These are phyloP conservation scores for Aphelenchoides fujianensis DNA, from an alignment of 1,140 invertebrate species.

Conservation along the genomic window DNA sequence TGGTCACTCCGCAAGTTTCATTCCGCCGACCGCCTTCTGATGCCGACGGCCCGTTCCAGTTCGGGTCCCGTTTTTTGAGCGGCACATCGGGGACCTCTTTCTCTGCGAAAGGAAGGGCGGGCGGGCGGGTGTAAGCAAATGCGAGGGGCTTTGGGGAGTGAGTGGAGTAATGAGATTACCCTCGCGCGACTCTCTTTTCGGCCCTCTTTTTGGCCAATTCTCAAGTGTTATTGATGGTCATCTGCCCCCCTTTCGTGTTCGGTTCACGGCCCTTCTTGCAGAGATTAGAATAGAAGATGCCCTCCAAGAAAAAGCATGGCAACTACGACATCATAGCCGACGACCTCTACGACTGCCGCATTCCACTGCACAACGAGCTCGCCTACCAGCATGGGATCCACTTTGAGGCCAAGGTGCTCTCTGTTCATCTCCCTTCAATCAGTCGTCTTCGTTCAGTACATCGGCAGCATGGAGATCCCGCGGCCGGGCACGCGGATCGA, in stretches of 20 bases:
- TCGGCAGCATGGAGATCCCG: conserved; percentile 91
- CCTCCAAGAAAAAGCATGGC: conserved; percentile 44
- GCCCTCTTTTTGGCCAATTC: background rate
- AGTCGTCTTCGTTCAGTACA: conserved; percentile 73
- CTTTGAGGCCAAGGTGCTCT: conserved; percentile 89
- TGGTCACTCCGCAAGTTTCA: no score
- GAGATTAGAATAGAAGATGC: conserved; percentile 31
- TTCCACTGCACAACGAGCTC: conserved; percentile 88
- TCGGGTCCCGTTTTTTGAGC: no score
- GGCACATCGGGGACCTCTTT: no score
- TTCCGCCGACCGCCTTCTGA: no score
- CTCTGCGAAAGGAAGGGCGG: no score
- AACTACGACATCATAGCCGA: conserved; percentile 61
- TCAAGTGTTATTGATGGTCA: background rate
- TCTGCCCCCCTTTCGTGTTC: background rate
- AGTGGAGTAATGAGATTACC: background rate
- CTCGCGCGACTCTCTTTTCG: background rate
- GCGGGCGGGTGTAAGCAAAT: no score
- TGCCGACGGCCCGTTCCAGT: no score
- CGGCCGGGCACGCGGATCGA: conserved; percentile 89
- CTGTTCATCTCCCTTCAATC: background rate
- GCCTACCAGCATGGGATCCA: conserved; percentile 92
- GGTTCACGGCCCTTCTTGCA: conserved; percentile 2
- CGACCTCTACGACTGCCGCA: conserved; percentile 87
- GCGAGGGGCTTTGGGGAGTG: background rate